Conservation (phyloP, 2,888 invertebrate species). For the Fabriciana adippe region DNA sequence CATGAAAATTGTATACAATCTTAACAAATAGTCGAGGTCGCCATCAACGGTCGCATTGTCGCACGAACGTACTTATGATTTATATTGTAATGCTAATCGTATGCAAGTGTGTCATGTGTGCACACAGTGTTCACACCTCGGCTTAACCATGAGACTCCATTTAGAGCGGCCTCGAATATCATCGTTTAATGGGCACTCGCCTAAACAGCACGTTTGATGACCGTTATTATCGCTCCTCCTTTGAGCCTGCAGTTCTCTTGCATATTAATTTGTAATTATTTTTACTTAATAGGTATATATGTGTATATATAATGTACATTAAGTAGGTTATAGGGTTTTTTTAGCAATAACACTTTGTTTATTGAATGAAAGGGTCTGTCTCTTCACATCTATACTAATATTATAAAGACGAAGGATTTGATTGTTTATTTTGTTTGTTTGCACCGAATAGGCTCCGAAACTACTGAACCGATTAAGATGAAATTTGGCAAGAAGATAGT, state of each 20-base stretch:
- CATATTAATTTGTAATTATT: slow-evolving; percentile 7
- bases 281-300: not conserved
- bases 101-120: slow-evolving; percentile 45
- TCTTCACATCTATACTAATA: too few relatives aligned
- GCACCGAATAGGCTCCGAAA: too few relatives aligned
- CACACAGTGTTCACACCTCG: slow-evolving; percentile 44
- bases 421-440: too few relatives aligned
- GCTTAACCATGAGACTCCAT: slow-evolving; percentile 40
- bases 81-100: slow-evolving; percentile 43
- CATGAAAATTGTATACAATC: slow-evolving; percentile 2
- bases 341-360: not conserved
- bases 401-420: too few relatives aligned
- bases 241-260: not conserved
- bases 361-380: too few relatives aligned
- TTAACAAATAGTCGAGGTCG: slow-evolving; percentile 10
- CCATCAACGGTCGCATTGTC: slow-evolving; percentile 9
- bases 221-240: slow-evolving; percentile 17
- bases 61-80: slow-evolving; percentile 26
- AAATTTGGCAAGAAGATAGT: too few relatives aligned
- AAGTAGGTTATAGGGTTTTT: not conserved
- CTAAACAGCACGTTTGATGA: slow-evolving; percentile 11
- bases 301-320: not conserved
- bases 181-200: slow-evolving; percentile 22
- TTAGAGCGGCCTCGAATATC: slow-evolving; percentile 37
- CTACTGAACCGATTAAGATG: too few relatives aligned